Evolutionary conservation across 2,113 vertebrate genomes (phyloP).

Genomic region (Corythornis cristatus): DNA sequence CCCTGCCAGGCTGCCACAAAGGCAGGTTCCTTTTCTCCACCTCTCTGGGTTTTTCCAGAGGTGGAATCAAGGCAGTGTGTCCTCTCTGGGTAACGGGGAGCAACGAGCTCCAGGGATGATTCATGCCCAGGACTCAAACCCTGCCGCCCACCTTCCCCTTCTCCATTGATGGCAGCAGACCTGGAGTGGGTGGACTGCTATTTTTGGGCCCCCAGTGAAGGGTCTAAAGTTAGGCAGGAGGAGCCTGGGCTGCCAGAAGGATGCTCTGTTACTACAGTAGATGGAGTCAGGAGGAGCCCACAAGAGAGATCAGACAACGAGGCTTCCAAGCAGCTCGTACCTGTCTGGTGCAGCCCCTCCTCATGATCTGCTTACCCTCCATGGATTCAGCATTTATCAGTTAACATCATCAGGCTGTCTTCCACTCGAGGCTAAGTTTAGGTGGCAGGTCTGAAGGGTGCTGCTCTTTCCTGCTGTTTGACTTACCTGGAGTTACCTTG

Average conservation of each 20-base stretch:
- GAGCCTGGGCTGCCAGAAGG: not conserved
- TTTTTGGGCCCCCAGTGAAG: not conserved
- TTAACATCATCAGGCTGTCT: not conserved
- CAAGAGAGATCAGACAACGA: accelerated
- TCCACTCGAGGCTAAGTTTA: not conserved
- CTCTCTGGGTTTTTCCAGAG: not conserved
- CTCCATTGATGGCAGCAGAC: slow-evolving; percentile 48
- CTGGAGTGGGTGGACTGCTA: slow-evolving; percentile 39
- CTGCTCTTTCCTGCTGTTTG: not conserved
- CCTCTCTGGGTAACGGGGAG: not conserved
- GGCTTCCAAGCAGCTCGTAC: not conserved
- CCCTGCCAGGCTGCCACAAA: not conserved
- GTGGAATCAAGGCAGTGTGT: not conserved
- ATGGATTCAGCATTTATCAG: not conserved
- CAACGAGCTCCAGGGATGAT: slow-evolving; percentile 16
- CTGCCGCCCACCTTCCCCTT: slow-evolving; percentile 4
- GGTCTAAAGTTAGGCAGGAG: not conserved
- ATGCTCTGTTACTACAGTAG: not conserved
- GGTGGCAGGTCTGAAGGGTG: not conserved
- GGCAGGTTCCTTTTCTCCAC: not conserved
- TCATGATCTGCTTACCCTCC: not conserved
- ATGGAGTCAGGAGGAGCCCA: not conserved
- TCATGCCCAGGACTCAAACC: slow-evolving; percentile 1
- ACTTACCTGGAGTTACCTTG: not conserved
- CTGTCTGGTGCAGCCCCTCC: not conserved